A percentile compares a stretch with the other conserved stretches of the same genome.
phyloP scores from a whole-genome alignment of 1,140 invertebrate genomes.

The Hyposmocoma kahamanoa region DNA sequence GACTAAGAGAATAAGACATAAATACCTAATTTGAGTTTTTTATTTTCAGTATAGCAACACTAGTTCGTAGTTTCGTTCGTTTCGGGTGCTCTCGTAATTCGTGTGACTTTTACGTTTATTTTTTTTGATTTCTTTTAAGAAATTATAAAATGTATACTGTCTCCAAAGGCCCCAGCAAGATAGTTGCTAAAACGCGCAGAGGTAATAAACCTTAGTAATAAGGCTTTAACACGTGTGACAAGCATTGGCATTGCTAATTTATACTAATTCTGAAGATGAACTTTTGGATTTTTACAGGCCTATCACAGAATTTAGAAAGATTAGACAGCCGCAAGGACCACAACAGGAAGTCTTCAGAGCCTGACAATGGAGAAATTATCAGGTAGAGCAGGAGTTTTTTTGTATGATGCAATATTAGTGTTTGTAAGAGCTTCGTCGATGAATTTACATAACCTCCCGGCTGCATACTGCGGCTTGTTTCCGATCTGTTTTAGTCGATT shows the following conservation, averaged over 20 bases:
- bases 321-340: conserved; percentile 79
- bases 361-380: conserved; percentile 74
- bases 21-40: too few relatives aligned
- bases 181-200: conserved; percentile 88
- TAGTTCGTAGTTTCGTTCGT: too few relatives aligned
- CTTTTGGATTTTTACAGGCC: conserved; percentile 63
- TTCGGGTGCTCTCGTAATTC: conserved; percentile 30
- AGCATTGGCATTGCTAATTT: too few relatives aligned
- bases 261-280: too few relatives aligned
- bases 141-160: conserved; percentile 85
- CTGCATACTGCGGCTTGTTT: conserved; percentile 19
- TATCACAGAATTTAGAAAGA: conserved; percentile 80
- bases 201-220: too few relatives aligned
- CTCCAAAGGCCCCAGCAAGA: conserved; percentile 88
- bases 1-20: too few relatives aligned
- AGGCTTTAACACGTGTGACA: too few relatives aligned
- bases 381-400: conserved; percentile 65
- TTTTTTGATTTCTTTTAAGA: conserved; percentile 43
- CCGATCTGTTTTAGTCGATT: too few relatives aligned
- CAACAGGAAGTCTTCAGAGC: conserved; percentile 75
- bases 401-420: conserved; percentile 33
- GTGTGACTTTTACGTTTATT: conserved; percentile 42
- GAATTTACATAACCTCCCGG: conserved; percentile 66
- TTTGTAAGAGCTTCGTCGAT: conserved; percentile 47
- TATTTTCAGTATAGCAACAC: too few relatives aligned